phyloP scores from a whole-genome alignment of 2,113 vertebrate species.

The Ursus arctos region DNA sequence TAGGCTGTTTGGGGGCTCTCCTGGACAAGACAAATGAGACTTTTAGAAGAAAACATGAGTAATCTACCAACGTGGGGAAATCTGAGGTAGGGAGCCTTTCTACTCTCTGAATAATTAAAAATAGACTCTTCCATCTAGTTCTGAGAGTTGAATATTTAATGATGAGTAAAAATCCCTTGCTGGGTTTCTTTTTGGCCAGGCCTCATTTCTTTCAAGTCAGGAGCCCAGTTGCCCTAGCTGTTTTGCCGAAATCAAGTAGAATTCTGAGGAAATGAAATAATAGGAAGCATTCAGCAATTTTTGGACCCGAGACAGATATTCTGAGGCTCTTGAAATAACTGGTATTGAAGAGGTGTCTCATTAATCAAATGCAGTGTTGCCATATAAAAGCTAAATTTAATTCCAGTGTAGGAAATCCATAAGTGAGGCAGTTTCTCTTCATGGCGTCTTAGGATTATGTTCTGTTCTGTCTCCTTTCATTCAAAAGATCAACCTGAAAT shows the following conservation, averaged over 20 bases:
- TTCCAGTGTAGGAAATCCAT: slow-evolving; percentile 42
- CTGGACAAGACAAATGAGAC: neutral
- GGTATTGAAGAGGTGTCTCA: slow-evolving; percentile 8
- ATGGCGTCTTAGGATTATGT: neutral
- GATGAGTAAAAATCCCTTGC: slow-evolving; percentile 62
- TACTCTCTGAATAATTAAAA: slow-evolving; percentile 64
- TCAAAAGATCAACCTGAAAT: slow-evolving; percentile 40
- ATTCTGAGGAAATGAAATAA: slow-evolving; percentile 70
- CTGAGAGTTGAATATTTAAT: slow-evolving; percentile 66
- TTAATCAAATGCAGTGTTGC: slow-evolving; percentile 46
- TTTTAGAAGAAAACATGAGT: neutral
- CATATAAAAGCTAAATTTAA: slow-evolving; percentile 65
- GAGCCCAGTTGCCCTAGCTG: slow-evolving; percentile 62
- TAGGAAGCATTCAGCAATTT: slow-evolving; percentile 64
- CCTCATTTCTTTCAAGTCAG: slow-evolving; percentile 67
- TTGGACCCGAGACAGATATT: slow-evolving; percentile 62
- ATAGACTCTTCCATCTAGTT: slow-evolving; percentile 51
- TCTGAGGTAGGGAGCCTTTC: slow-evolving; percentile 8
- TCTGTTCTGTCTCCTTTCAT: slow-evolving; percentile 1
- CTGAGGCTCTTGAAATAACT: slow-evolving; percentile 67
- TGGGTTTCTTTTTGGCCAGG: slow-evolving; percentile 60
- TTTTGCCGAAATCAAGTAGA: slow-evolving; percentile 73
- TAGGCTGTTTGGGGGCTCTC: neutral
- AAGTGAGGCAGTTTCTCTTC: slow-evolving; percentile 44
- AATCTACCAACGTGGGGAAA: neutral